Conservation (phyloP, 2,888 invertebrate genomes). For the Mimas tiliae region DNA sequence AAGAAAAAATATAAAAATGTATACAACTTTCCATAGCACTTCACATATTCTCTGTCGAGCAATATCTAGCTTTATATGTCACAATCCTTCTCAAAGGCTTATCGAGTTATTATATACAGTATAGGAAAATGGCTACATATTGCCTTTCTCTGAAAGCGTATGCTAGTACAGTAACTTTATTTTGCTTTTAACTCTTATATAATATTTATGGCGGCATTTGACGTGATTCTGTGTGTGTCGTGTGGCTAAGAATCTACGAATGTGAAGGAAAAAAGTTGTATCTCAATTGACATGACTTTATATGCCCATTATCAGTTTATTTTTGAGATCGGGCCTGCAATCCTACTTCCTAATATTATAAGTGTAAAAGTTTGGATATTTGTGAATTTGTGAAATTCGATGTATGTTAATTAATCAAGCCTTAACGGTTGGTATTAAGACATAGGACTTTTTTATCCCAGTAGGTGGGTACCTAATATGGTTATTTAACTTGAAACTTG, state of each 20-base stretch:
- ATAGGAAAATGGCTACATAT: not conserved
- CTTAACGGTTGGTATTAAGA: too few species aligned
- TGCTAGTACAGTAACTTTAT: conserved; percentile 1
- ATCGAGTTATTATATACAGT: not conserved
- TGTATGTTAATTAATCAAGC: too few species aligned
- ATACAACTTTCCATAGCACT: not conserved
- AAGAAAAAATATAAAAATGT: not conserved
- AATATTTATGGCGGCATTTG: conserved; percentile 2
- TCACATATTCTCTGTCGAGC: not conserved
- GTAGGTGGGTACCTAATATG: too few species aligned
- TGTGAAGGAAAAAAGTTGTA: not conserved
- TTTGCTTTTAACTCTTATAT: not conserved
- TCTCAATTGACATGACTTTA: too few species aligned
- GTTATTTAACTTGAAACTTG: too few species aligned
- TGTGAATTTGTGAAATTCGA: too few species aligned
- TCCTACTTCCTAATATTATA: too few species aligned
- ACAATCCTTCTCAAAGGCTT: not conserved
- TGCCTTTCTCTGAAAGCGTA: conserved; percentile 18
- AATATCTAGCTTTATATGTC: not conserved
- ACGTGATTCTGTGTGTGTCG: not conserved
- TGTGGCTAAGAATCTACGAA: not conserved
- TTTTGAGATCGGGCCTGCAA: too few species aligned
- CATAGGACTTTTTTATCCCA: too few species aligned
- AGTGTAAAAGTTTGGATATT: too few species aligned
- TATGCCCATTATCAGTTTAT: too few species aligned